These are phyloP conservation scores for Archips crataeganus DNA, from an alignment of 2,888 invertebrate genomes.

Conservation along the genomic window DNA sequence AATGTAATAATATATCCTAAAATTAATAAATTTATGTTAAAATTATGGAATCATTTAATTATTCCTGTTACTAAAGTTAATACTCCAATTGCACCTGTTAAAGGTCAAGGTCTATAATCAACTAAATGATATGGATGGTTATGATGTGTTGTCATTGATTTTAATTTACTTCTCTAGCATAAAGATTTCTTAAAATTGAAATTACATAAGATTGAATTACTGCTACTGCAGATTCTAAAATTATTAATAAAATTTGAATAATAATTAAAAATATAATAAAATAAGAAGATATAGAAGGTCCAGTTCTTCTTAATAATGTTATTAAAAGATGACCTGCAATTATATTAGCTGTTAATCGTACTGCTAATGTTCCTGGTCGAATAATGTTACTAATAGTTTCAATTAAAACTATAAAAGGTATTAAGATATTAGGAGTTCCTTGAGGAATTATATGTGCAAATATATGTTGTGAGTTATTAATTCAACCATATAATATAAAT, in stretches of 20 bases:
- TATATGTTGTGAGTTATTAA: constrained; percentile 87
- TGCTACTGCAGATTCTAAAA: constrained; percentile 86
- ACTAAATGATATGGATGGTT: constrained; percentile 89
- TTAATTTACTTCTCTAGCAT: constrained; percentile 86
- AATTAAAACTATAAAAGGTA: constrained; percentile 91
- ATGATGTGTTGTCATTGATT: constrained; percentile 82
- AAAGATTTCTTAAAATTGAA: constrained; percentile 87
- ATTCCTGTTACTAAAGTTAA: constrained; percentile 85
- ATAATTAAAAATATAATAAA: constrained; percentile 69
- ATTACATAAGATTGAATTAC: constrained; percentile 89
- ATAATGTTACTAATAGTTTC: constrained; percentile 91
- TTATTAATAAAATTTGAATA: constrained; percentile 82
- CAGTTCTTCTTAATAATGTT: constrained; percentile 83
- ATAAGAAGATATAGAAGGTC: constrained; percentile 56
- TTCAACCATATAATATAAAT: constrained; percentile 88
- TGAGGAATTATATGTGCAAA: constrained; percentile 89
- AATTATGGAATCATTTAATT: constrained; percentile 88
- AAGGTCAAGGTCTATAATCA: constrained; percentile 88
- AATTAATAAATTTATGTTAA: constrained; percentile 80
- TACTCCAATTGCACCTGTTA: constrained; percentile 86
- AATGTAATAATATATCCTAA: constrained; percentile 77
- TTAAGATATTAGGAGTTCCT: constrained; percentile 87
- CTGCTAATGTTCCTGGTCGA: constrained; percentile 89
- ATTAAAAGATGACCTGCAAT: constrained; percentile 90
- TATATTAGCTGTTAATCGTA: constrained; percentile 91